A percentile compares a stretch with the other conserved stretches of the same genome.
Conservation (phyloP, 2,888 invertebrate species). For the Dicranocentrus wangi region DNA sequence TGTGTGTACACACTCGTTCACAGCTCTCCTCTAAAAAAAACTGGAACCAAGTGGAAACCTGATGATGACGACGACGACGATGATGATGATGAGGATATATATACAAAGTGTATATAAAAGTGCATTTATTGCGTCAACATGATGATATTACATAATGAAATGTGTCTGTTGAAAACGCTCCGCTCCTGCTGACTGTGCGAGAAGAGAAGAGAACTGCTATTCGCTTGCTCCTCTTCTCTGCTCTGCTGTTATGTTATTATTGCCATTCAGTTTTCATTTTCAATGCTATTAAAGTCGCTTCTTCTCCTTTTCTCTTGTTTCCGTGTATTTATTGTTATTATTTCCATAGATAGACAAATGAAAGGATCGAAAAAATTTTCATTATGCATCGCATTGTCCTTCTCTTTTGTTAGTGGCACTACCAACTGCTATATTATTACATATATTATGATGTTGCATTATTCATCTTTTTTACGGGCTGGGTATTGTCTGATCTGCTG, state of each 20-base stretch:
- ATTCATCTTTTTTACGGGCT: slow-evolving; percentile 64
- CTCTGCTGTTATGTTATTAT: slow-evolving; percentile 12
- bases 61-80: too few species aligned
- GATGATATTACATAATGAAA: slow-evolving; percentile 20
- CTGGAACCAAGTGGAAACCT: too few species aligned
- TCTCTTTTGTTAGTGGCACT: slow-evolving; percentile 58
- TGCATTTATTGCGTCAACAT: slow-evolving; percentile 14
- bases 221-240: too few species aligned
- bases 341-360: slow-evolving; percentile 65
- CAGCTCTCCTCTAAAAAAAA: not conserved
- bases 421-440: slow-evolving; percentile 63
- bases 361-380: slow-evolving; percentile 61
- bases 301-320: slow-evolving; percentile 47
- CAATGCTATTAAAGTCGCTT: slow-evolving; percentile 51
- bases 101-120: not conserved
- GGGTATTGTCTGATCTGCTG: slow-evolving; percentile 62
- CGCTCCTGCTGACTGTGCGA: slow-evolving; percentile 21
- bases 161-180: slow-evolving; percentile 25
- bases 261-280: slow-evolving; percentile 48
- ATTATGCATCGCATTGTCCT: slow-evolving; percentile 56
- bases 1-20: not conserved
- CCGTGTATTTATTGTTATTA: slow-evolving; percentile 61
- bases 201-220: too few species aligned
- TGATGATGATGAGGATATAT: too few species aligned
- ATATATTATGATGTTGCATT: slow-evolving; percentile 65